phyloP scores from a whole-genome alignment of 2,888 invertebrate genomes.

The Acrocyrtus sp. region DNA sequence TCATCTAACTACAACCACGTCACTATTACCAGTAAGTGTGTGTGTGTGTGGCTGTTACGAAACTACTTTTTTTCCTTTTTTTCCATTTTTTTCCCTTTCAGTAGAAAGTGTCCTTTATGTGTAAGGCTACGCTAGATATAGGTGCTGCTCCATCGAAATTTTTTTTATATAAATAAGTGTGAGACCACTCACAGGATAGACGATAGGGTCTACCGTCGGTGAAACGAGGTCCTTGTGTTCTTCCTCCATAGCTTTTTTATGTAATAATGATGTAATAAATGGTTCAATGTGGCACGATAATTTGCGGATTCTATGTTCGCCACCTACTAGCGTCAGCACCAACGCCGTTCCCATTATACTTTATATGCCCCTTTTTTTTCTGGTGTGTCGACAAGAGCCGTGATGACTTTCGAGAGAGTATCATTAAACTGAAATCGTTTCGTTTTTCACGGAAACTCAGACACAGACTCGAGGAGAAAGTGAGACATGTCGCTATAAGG shows the following conservation, averaged over 20 bases:
- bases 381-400: constrained; percentile 29
- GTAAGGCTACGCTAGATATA: no score
- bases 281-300: constrained; percentile 53
- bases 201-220: background rate
- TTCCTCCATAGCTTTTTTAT: constrained; percentile 27
- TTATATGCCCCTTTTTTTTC: background rate
- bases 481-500: no score
- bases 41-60: no score
- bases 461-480: no score
- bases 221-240: background rate
- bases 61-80: no score
- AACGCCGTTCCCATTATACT: background rate
- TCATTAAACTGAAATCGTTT: constrained; percentile 42
- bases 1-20: background rate
- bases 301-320: constrained; percentile 49
- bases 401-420: constrained; percentile 48
- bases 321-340: constrained; percentile 5
- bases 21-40: no score
- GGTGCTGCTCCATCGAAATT: no score
- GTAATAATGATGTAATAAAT: constrained; percentile 53
- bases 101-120: no score
- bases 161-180: no score
- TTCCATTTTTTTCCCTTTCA: no score
- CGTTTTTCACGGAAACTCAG: constrained; percentile 19
- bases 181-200: no score